Evolutionary conservation across 2,113 vertebrate species (phyloP), one percentile per base, ranked within the genome.

Genomic region (Irena cyanogastra): DNA sequence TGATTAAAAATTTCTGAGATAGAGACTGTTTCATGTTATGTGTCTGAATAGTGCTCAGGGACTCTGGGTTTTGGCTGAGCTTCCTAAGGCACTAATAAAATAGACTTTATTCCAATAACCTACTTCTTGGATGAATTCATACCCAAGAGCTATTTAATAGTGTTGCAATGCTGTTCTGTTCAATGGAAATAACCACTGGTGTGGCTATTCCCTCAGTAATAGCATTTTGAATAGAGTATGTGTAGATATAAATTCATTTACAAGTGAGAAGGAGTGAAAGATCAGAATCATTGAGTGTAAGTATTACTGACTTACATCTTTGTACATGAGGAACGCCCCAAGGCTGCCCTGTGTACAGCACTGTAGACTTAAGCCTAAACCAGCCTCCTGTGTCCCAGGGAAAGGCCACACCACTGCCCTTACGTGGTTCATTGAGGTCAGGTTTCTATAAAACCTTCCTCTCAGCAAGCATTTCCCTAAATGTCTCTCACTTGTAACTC

Each of bases 1-100:
- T 11, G 9, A 90, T 60, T 69, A 81, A 24, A 64, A 56, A 78
- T 79, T 92, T 80, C 72, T 80, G 53, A 83, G 68, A 26, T 41
- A 96, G 54, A 94, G 21, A 26, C 13, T 30, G 20, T 45, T 89
- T 77, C 75, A 70, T 42, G 13, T 45, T 93, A n/a, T 9, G 20
- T 11, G 59, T 30, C 60, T 83, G 44, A 74, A 86, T 11, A 87
- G 41, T 5, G 42, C 64, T 70, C 13, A 17, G 50, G 42, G 60
- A 74, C 39, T 56, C 82, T 70, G 61, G 47, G 61, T 90, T 96
- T 92, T 75, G 68, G 31, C 72, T 64, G 60, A 59, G 41, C 37
- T 41, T 94, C 92, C 57, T 71, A 94, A 79, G 65, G 52, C 57
- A 85, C 72, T 70, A 92, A 87, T 75, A 90, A 92, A 90, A 92